Evolutionary conservation across 2,113 vertebrate genomes (phyloP), one percentile per base, ranked within the genome.

Genomic region (Cheirogaleus medius): DNA sequence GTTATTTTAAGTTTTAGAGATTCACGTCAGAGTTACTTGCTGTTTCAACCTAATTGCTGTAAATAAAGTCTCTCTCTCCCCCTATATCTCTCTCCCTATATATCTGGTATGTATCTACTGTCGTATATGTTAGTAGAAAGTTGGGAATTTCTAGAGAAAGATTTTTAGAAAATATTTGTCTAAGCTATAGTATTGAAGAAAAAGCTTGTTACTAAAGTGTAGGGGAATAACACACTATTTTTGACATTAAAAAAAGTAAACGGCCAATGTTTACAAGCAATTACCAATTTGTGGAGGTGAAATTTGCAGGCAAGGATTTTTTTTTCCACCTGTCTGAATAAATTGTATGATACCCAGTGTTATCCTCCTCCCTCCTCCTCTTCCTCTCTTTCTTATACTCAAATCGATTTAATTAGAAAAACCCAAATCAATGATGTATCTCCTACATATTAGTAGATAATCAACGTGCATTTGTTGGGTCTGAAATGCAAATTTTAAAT

Each of bases 1-100:
- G 6, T 73, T 95, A 47, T 91, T 77, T 96, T 88, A 87, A 87
- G 44, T 93, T 90, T 80, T 78, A 89, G 39, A 84, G 49, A 68
- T 95, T 87, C 27, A 91, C 80, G 25, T 91, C 80, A 93, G 17
- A 90, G 76, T 88, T 90, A 83, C 63, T 86, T 73, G 39, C 47
- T 87, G 8, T 80, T 95, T 73, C 42, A 89, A 12, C 68, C 29
- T 73, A 84, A 39, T 52, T 77, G 52, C 27, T 83, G 1, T 63
- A 92, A 94, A 73, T 90, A 91, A 82, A 29, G 47, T 37, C 20
- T 78, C 32, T n/a, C 42, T 76, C 12, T 71, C 25, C 14, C 14
- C 13, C 71, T 37, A 5, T 69, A 0, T 69, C 66, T 23, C 21
- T 23, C 58, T 10, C 58, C 58, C 29, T 76, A 1, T 76, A 4